Conservation (phyloP, 2,888 invertebrate species). For the Acrobasis consociella region DNA sequence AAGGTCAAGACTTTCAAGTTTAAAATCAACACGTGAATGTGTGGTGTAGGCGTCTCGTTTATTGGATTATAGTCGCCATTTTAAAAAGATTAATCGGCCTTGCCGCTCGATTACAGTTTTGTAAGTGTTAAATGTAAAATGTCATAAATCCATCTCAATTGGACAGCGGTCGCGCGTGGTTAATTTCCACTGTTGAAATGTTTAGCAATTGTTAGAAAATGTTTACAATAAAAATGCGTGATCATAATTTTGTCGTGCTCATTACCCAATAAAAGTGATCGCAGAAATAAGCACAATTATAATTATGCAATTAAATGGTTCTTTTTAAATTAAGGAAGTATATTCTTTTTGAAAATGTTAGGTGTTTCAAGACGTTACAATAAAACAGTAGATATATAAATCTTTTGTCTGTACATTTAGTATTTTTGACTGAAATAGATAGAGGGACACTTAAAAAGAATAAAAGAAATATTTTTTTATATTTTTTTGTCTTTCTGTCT, state of each 20-base stretch:
- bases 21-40: constrained; percentile 33
- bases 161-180: constrained; percentile 34
- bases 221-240: constrained; percentile 3
- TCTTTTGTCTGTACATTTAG: no score
- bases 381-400: no score
- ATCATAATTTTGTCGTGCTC: constrained; percentile 10
- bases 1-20: constrained; percentile 32
- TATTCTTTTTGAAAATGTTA: no score
- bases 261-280: background rate
- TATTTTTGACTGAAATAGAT: no score
- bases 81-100: constrained; percentile 43
- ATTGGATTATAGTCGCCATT: constrained; percentile 40
- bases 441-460: no score
- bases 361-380: no score
- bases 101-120: constrained; percentile 47
- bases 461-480: no score
- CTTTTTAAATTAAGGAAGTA: no score
- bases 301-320: background rate
- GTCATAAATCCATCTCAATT: constrained; percentile 42
- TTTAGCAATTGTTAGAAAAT: constrained; percentile 23
- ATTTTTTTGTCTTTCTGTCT: no score
- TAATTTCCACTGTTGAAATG: constrained; percentile 26
- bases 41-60: constrained; percentile 43
- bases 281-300: background rate
- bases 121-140: constrained; percentile 36